Evolutionary conservation across 35 echinoderm and acorn worm genomes (phyloP), one percentile per base, ranked within the genome.

Genomic region (Heliocidaris erythrogramma): DNA sequence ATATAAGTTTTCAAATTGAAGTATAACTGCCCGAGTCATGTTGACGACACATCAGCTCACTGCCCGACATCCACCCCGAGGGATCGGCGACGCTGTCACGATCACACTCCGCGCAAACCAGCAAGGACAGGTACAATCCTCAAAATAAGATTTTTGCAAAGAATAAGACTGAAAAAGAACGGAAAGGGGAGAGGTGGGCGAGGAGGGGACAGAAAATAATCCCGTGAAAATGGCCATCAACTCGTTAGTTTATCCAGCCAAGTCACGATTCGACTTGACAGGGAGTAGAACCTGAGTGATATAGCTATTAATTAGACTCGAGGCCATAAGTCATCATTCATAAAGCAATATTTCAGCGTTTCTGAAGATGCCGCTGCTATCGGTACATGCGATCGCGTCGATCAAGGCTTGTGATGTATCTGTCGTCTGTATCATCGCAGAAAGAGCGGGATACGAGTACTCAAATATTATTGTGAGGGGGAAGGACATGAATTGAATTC

Each of bases 251-350:
- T 32, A 89, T 89, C 87, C 31, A 89, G 87, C 47, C 87, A n/a
- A 89, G 31, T 89, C 87, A 89, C 87, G 87, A 89, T 47, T 48
- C 31, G 18, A 48, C 3, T 17, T 89, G 87, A 89, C 87, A 89
- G 87, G 29, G 47, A 30, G 47, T 9, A 18, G 9, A 89, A 32
- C 31, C 87, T 89, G 87, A 89, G 47, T 89, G 87, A 89, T 89
- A 48, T 48, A 89, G 31, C 47, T 48, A 89, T 89, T 89, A 89
- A 89, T 89, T 89, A 89, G 87, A 32, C 87, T 32, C 87, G 87
- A 89, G 87, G 87, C 31, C 87, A 89, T 47, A 32, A 47, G 87
- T 89, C 87, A 89, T 89, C 87, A 48, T 48, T 89, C 31, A 89
- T 89, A 89, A 89, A 48, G 11, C 14, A 47, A 89, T 47, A 89